Conservation (phyloP, 2,113 vertebrate genomes). For the Aphyosemion australe region DNA sequence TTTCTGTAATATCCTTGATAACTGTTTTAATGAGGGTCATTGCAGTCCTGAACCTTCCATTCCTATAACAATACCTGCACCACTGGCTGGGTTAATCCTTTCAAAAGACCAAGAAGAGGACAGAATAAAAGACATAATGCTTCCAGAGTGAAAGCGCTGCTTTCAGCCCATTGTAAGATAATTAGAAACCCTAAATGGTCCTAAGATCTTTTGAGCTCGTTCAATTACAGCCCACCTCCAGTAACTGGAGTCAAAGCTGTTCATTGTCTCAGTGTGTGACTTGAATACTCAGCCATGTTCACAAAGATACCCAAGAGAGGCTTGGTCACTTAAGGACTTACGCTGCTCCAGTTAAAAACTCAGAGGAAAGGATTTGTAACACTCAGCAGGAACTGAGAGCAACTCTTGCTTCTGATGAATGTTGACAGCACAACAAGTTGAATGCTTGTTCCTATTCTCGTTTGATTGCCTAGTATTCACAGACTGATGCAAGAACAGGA, state of each 20-base stretch:
- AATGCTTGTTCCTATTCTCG: neutral
- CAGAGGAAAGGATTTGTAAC: neutral
- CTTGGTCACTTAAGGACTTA: constrained; percentile 7
- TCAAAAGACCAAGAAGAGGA: neutral
- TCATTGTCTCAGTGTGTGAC: constrained; percentile 1
- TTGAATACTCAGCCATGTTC: constrained; percentile 1
- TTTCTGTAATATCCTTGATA: constrained; percentile 19
- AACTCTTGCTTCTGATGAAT: too few relatives aligned
- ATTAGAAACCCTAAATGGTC: constrained; percentile 25
- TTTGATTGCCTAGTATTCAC: constrained; percentile 3
- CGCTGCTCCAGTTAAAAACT: neutral
- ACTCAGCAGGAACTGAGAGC: too few relatives aligned
- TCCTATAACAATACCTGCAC: constrained; percentile 6
- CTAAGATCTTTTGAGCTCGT: constrained; percentile 2
- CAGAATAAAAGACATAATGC: neutral
- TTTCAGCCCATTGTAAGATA: constrained; percentile 25
- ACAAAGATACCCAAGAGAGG: constrained; percentile 3
- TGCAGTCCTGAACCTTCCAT: constrained; percentile 7
- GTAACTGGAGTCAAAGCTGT: neutral
- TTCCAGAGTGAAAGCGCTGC: neutral
- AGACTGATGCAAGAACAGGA: neutral
- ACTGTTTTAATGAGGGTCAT: constrained; percentile 27
- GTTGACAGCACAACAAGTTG: too few relatives aligned
- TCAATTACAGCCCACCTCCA: constrained; percentile 18
- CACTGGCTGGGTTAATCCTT: constrained; percentile 29